Percentiles rank a stretch among this genome's conserved stretches.
phyloP scores from a whole-genome alignment of 2,113 vertebrate genomes.

The Gallinago paraguaiae region DNA sequence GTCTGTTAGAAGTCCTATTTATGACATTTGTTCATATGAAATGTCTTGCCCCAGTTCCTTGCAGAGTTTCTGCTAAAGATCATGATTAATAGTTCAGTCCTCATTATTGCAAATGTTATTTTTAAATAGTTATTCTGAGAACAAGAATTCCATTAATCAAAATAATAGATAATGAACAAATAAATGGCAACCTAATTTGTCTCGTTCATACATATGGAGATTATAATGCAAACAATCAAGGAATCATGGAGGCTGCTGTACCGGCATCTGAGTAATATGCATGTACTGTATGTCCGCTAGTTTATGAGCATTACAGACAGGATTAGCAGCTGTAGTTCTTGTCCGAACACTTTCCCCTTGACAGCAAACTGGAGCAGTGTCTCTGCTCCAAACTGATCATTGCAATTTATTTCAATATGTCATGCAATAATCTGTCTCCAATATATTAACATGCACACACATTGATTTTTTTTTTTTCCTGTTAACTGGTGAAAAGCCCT shows the following conservation, averaged over 20 bases:
- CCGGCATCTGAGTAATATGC: conserved; percentile 32
- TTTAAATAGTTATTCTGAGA: conserved; percentile 71
- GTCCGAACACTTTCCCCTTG: not conserved
- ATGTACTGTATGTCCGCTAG: not conserved
- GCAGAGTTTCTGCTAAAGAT: conserved; percentile 52
- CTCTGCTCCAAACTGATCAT: not conserved
- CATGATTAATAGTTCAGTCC: conserved; percentile 72
- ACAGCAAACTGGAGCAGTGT: not conserved
- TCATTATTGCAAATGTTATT: conserved; percentile 74
- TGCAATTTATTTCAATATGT: not conserved
- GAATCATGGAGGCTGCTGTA: conserved; percentile 70
- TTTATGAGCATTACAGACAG: not conserved
- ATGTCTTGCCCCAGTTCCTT: conserved; percentile 24
- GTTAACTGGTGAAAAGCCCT: not conserved
- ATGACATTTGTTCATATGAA: conserved; percentile 46
- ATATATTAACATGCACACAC: not conserved
- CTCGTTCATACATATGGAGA: conserved; percentile 79
- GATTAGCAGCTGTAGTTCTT: conserved; percentile 16
- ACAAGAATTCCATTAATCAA: conserved; percentile 85
- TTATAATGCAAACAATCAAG: conserved; percentile 69
- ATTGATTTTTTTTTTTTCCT: not conserved
- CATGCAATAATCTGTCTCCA: not conserved
- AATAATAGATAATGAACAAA: conserved; percentile 86
- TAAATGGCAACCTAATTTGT: conserved; percentile 83
- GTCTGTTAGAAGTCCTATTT: conserved; percentile 34